Evolutionary conservation across 2,113 vertebrate genomes (phyloP).

Genomic region (Elgaria multicarinata): DNA sequence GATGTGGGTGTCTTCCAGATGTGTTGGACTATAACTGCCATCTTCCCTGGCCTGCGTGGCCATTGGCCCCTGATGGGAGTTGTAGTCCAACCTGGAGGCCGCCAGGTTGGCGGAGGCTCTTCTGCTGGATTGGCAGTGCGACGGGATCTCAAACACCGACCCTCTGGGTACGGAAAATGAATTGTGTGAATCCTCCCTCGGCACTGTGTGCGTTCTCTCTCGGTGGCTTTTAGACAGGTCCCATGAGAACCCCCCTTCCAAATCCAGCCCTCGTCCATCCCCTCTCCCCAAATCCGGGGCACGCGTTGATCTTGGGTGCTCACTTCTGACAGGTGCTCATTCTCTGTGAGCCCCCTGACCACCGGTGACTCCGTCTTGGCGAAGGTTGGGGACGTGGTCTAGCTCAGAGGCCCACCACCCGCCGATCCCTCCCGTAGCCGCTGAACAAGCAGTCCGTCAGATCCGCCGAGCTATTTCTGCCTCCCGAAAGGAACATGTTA

Average conservation of each 20-base stretch:
- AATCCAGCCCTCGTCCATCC: slow-evolving; percentile 24
- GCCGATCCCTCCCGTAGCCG: not conserved
- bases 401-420: not conserved
- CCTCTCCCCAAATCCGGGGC: too few species aligned
- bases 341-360: not conserved
- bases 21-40: too few species aligned
- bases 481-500: slow-evolving; percentile 34
- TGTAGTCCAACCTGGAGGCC: too few species aligned
- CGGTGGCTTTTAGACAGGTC: not conserved
- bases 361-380: not conserved
- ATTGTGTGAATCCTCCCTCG: not conserved
- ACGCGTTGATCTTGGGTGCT: not conserved
- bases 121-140: not conserved
- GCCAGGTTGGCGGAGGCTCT: not conserved
- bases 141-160: not conserved
- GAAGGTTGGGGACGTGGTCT: too few species aligned
- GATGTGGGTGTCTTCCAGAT: too few species aligned
- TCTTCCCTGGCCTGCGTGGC: too few species aligned
- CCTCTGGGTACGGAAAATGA: not conserved
- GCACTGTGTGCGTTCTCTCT: rapidly evolving
- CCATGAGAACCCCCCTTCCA: not conserved
- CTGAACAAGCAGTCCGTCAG: slow-evolving; percentile 35
- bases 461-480: slow-evolving; percentile 21
- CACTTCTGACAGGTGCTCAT: not conserved
- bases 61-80: too few species aligned